These are phyloP conservation scores for Scaptodrosophila latifasciaeformis DNA, from an alignment of 2,888 invertebrate species.

Conservation along the genomic window DNA sequence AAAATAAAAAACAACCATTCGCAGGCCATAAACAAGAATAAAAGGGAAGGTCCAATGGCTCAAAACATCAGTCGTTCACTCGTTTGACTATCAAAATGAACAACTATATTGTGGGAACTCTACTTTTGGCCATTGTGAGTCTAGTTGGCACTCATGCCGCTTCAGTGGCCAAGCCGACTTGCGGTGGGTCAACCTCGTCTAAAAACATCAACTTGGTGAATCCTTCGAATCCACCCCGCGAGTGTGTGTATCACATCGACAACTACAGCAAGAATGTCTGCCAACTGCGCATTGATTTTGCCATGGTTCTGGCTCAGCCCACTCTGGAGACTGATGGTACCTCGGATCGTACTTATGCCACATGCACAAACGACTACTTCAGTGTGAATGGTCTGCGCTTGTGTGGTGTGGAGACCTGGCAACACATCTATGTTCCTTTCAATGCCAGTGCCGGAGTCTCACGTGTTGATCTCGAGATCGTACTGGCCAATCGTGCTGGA, in stretches of 20 bases:
- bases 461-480: constrained; percentile 30
- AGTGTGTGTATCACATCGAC: constrained; percentile 49
- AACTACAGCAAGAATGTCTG: constrained; percentile 57
- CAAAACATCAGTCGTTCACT: constrained; percentile 1
- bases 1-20: background rate
- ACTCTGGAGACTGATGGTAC: constrained; percentile 26
- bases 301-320: constrained; percentile 64
- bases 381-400: constrained; percentile 63
- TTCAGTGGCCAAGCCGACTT: constrained; percentile 48
- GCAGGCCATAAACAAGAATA: constrained; percentile 22
- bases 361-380: constrained; percentile 55
- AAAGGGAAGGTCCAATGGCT: constrained; percentile 20
- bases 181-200: constrained; percentile 55
- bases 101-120: constrained; percentile 22
- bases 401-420: constrained; percentile 79
- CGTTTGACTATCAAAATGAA: constrained; percentile 25
- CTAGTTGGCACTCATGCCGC: constrained; percentile 32
- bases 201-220: constrained; percentile 53
- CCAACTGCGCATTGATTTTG: constrained; percentile 63
- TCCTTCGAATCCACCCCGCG: constrained; percentile 50
- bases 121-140: constrained; percentile 26
- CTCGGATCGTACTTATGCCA: constrained; percentile 36
- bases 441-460: constrained; percentile 56
- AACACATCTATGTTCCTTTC: constrained; percentile 75
- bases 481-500: constrained; percentile 43